Base-by-base conservation (phyloP, 2,113 vertebrate species). In the Nansenia antarctica region DNA sequence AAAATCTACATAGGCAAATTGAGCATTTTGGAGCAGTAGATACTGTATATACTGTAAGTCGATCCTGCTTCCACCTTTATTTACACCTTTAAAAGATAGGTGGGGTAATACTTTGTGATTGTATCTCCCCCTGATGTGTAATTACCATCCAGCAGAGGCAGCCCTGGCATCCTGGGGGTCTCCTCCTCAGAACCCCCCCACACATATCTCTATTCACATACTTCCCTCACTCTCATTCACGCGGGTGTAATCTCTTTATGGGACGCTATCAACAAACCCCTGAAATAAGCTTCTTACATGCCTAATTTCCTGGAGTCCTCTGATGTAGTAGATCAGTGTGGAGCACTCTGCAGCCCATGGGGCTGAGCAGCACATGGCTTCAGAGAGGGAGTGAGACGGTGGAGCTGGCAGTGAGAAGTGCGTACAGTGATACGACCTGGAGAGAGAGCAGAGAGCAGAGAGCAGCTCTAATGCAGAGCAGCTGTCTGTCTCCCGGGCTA, bases 401-500 rank as follows among this genome's bases (percentile, higher is more conserved):
- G 9, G 62, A 32, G 57, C 55, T 72, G 74, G 42, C 39, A 57
- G 67, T 59, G 18, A 8, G 11, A 18, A 55, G 22, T 14, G 26
- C 53, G 12, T 55, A 31, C 55, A 42, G 69, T 39, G 58, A 65
- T 47, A 61, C 58, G 61, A 69, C 58, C 63, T 34, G 57, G 67
- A 59, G 67, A 26, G 42, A 47, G 29, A 58, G 29, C 53, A 20
- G 20, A 49, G 70, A 7, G 8, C 5, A 24, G 64, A 26, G 39
- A 80, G 81, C 69, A 82, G 82, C 77, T 75, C 79, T 79, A 90
- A 88, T 79, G 70, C 77, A 79, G 75, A 90, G 80, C 91, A 91
- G 87, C 88, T 90, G 92, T 84, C 81, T 80, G 73, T 87, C 84
- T 86, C 77, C 82, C 63, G 76, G 80, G 79, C 84, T 87, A 88